Conservation (phyloP, 1,140 invertebrate species). For the Procambarus virginalis region DNA sequence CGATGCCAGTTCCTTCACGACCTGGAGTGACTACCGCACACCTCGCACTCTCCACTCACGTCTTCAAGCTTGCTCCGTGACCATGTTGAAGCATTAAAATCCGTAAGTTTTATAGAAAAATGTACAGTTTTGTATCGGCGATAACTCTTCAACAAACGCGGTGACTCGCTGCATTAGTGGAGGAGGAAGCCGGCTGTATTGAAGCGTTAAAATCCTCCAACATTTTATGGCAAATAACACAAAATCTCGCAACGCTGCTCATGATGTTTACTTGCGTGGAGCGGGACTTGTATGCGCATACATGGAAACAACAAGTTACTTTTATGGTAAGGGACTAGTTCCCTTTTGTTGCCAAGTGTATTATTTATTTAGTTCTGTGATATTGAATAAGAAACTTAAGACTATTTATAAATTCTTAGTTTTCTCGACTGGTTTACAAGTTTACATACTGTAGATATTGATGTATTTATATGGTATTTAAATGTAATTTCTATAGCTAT, state of each 20-base stretch:
- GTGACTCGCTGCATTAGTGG: no score
- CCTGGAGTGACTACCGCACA: conserved; percentile 1
- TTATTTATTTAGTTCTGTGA: conserved; percentile 8
- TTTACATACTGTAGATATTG: not conserved
- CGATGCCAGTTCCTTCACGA: conserved; percentile 66
- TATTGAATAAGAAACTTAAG: not conserved
- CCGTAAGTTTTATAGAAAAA: no score
- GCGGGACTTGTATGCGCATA: not conserved
- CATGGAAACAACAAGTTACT: not conserved
- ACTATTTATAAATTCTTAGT: conserved; percentile 1
- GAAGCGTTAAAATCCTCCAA: no score
- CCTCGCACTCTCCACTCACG: not conserved
- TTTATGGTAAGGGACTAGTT: not conserved
- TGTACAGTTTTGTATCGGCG: no score
- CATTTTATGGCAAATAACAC: no score
- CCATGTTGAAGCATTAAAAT: no score
- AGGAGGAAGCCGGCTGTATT: no score
- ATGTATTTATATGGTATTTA: conserved; percentile 12
- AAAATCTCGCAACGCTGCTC: no score
- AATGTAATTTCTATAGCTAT: conserved; percentile 10
- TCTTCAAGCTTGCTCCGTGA: no score
- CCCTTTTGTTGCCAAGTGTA: not conserved
- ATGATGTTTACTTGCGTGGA: not conserved
- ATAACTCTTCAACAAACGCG: no score
- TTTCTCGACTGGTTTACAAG: not conserved